Percentiles rank a stretch among this genome's conserved stretches.
These are phyloP conservation scores for Lates calcarifer DNA, from an alignment of 2,113 vertebrate species.

Conservation along the genomic window DNA sequence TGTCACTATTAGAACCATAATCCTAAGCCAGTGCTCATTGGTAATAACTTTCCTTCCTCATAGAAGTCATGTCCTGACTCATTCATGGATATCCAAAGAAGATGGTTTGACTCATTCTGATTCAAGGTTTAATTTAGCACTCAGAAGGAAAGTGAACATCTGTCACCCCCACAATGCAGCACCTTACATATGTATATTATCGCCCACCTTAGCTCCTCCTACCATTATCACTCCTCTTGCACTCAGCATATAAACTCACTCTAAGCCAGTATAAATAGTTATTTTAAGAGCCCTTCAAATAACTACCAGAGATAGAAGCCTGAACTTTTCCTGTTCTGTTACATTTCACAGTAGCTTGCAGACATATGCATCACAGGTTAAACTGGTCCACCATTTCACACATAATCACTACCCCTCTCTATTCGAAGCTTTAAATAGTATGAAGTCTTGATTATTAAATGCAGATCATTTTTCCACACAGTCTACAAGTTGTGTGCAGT, in stretches of 20 bases:
- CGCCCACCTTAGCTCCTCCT: neutral
- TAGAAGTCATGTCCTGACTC: slow-evolving; percentile 7
- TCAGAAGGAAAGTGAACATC: neutral
- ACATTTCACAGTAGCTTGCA: neutral
- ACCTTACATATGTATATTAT: slow-evolving; percentile 5
- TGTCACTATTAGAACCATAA: neutral
- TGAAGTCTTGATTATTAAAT: neutral
- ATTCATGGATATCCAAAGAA: slow-evolving; percentile 14
- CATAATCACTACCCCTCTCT: neutral
- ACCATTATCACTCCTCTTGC: neutral
- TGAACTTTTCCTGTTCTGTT: slow-evolving; percentile 10
- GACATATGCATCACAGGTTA: neutral
- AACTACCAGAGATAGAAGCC: neutral
- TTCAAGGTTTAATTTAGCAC: slow-evolving; percentile 28
- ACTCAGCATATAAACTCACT: neutral
- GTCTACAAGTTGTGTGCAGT: neutral
- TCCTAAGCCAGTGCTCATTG: neutral
- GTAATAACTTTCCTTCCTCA: neutral
- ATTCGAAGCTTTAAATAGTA: neutral
- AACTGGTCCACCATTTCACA: neutral
- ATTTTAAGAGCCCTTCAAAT: slow-evolving; percentile 7
- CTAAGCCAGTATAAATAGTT: neutral
- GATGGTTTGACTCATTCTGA: slow-evolving; percentile 26
- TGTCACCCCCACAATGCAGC: neutral
- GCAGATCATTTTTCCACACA: neutral